Percentiles rank a stretch among this genome's conserved stretches.
phyloP scores from a whole-genome alignment of 1,140 invertebrate species.

The Orchesella cincta region DNA sequence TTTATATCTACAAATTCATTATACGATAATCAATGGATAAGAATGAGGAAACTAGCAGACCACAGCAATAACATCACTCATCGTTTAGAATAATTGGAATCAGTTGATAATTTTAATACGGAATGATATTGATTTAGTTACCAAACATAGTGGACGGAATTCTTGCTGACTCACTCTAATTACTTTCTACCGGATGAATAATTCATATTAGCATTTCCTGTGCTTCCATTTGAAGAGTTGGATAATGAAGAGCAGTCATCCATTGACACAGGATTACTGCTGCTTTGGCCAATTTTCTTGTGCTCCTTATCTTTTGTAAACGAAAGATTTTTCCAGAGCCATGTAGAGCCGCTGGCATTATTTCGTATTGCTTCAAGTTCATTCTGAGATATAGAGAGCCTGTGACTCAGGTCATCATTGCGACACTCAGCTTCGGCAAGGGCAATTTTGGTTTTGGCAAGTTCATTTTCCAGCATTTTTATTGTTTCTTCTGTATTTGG shows the following conservation, averaged over 20 bases:
- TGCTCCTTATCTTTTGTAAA: not conserved
- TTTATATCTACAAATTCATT: too few species aligned
- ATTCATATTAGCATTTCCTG: not conserved
- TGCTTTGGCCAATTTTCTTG: not conserved
- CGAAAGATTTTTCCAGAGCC: slow-evolving; percentile 13
- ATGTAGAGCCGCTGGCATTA: slow-evolving; percentile 51
- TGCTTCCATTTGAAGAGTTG: not conserved
- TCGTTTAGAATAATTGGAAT: not conserved
- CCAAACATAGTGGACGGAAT: too few species aligned
- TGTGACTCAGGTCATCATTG: slow-evolving; percentile 94
- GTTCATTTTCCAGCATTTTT: slow-evolving; percentile 87
- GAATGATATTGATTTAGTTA: not conserved
- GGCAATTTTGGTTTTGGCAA: slow-evolving; percentile 94
- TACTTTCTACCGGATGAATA: not conserved
- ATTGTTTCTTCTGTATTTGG: slow-evolving; percentile 55
- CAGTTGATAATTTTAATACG: not conserved
- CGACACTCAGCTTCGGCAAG: slow-evolving; percentile 95
- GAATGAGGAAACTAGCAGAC: not conserved
- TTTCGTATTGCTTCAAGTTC: slow-evolving; percentile 76
- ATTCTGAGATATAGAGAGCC: slow-evolving; percentile 76
- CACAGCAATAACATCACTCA: not conserved
- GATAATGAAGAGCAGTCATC: slow-evolving; percentile 6
- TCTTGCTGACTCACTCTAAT: too few species aligned
- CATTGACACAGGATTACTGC: not conserved
- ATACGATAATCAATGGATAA: too few species aligned